A percentile compares a stretch with the other conserved stretches of the same genome.
Evolutionary conservation across 2,888 invertebrate genomes (phyloP).

Genomic region (Napeogenes inachia): DNA sequence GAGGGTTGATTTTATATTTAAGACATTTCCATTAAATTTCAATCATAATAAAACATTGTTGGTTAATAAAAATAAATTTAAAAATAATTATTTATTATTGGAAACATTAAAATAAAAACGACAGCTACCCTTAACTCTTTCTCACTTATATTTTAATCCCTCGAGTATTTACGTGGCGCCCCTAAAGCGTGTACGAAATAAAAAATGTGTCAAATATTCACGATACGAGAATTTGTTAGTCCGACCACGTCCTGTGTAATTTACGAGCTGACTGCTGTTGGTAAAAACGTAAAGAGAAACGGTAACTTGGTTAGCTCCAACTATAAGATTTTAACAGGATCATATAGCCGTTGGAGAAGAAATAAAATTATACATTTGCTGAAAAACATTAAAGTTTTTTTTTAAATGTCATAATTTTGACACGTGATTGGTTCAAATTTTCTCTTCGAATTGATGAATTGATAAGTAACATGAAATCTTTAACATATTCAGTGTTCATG

Average conservation of each 20-base stretch:
- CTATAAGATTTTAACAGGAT: constrained; percentile 1
- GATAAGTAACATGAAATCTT: no score
- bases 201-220: constrained; percentile 31
- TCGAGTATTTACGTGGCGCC: constrained; percentile 26
- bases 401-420: no score
- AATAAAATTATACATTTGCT: no score
- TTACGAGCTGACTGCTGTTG: constrained; percentile 36
- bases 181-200: constrained; percentile 28
- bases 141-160: constrained; percentile 30
- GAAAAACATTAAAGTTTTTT: no score
- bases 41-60: background rate
- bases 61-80: background rate
- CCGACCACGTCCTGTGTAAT: constrained; percentile 39
- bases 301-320: constrained; percentile 19
- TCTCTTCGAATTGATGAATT: no score
- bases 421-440: no score
- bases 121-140: constrained; percentile 11
- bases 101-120: background rate
- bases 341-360: background rate
- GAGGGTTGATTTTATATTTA: no score
- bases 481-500: no score
- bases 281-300: constrained; percentile 30
- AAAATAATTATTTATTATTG: no score
- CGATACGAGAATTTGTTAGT: constrained; percentile 33
- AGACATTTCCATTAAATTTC: no score